phyloP scores from a whole-genome alignment of 2,888 invertebrate genomes.

The Polydrusus tereticollis region DNA sequence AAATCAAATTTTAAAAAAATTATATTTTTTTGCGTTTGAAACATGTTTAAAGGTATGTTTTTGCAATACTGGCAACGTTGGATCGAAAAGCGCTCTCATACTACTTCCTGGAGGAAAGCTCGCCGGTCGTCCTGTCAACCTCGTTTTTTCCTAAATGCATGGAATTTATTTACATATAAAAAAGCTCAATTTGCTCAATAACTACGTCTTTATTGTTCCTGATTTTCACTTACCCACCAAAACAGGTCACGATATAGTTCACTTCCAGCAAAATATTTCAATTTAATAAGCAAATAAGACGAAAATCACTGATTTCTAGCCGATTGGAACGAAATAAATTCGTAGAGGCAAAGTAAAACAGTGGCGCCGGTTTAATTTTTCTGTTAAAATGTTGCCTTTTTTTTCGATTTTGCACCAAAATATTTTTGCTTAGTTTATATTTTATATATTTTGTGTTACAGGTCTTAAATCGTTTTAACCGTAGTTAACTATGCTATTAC shows the following conservation, averaged over 20 bases:
- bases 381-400: slow-evolving; percentile 5
- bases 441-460: too few relatives aligned
- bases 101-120: slow-evolving; percentile 17
- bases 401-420: too few relatives aligned
- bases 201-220: background rate
- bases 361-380: slow-evolving; percentile 32
- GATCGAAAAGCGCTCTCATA: slow-evolving; percentile 4
- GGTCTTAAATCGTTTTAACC: too few relatives aligned
- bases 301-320: slow-evolving; percentile 9
- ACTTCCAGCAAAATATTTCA: background rate
- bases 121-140: slow-evolving; percentile 31
- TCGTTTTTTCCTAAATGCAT: slow-evolving; percentile 13
- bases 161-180: slow-evolving; percentile 7
- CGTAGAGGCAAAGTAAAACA: background rate
- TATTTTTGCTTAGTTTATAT: too few relatives aligned
- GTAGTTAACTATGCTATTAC: too few relatives aligned
- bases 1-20: too few relatives aligned
- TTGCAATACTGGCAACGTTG: slow-evolving; percentile 10
- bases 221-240: slow-evolving; percentile 12
- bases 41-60: background rate
- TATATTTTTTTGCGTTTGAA: background rate
- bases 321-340: slow-evolving; percentile 22
- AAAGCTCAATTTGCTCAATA: background rate
- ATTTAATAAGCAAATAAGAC: background rate
- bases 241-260: background rate